These are phyloP conservation scores for Drosophila incognita DNA, from an alignment of 2,888 invertebrate species.

Conservation along the genomic window DNA sequence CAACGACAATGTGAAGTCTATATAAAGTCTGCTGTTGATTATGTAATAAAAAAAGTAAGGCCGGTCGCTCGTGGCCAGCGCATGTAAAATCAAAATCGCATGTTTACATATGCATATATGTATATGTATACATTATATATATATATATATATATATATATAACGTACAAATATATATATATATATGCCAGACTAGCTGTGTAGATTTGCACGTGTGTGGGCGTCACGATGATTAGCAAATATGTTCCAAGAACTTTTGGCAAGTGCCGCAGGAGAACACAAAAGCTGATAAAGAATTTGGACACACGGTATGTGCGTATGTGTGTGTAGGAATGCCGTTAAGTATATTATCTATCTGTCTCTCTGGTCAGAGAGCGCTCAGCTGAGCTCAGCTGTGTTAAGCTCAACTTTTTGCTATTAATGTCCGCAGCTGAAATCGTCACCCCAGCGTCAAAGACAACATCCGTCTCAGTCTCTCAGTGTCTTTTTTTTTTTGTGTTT, in stretches of 20 bases:
- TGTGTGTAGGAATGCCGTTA: conserved; percentile 8
- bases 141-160: conserved; percentile 4
- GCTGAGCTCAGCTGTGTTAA: conserved; percentile 25
- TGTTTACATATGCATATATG: conserved; percentile 6
- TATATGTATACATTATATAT: conserved; percentile 3
- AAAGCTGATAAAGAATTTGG: conserved; percentile 36
- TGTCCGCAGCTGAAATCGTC: conserved; percentile 13
- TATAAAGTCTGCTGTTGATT: conserved; percentile 44
- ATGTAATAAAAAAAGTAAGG: conserved; percentile 61
- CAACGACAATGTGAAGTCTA: neutral
- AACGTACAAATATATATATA: neutral
- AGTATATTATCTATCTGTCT: conserved; percentile 31
- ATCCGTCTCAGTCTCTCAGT: conserved; percentile 25
- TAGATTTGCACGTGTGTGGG: conserved; percentile 38
- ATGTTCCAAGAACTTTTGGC: conserved; percentile 33
- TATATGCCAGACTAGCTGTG: conserved; percentile 19
- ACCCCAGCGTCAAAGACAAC: conserved; percentile 9
- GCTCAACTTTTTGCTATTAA: conserved; percentile 38
- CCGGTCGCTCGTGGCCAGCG: conserved; percentile 16
- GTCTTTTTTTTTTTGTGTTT: neutral
- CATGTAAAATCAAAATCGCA: conserved; percentile 59
- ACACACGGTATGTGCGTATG: neutral
- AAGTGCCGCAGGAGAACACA: conserved; percentile 24
- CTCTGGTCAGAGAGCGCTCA: neutral
- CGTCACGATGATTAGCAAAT: conserved; percentile 65